These are phyloP conservation scores for Craniophora ligustri DNA, from an alignment of 2,888 invertebrate species.

Conservation along the genomic window DNA sequence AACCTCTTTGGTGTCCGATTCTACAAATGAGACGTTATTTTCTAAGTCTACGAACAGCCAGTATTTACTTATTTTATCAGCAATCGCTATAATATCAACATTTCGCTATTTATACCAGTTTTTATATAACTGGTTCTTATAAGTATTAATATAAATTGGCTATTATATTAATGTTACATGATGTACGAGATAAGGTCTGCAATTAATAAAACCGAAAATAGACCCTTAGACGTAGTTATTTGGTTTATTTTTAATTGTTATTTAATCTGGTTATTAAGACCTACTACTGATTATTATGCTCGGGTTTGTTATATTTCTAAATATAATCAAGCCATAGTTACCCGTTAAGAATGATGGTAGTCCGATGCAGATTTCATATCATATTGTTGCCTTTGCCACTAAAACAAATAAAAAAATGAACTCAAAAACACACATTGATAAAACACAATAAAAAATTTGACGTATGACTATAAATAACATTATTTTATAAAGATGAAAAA, in stretches of 20 bases:
- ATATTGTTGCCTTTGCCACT: too few species aligned
- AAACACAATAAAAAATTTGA: too few species aligned
- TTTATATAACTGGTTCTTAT: constrained; percentile 9
- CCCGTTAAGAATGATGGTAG: too few species aligned
- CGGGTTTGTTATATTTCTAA: too few species aligned
- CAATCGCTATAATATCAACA: constrained; percentile 9
- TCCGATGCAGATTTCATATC: too few species aligned
- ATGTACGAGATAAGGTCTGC: neutral
- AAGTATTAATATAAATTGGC: constrained; percentile 11
- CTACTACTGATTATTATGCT: too few species aligned
- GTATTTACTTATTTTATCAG: constrained; percentile 6
- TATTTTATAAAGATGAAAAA: neutral
- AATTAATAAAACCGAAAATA: neutral
- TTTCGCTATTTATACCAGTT: constrained; percentile 10
- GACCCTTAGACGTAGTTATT: neutral
- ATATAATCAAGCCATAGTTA: too few species aligned
- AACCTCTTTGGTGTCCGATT: constrained; percentile 6
- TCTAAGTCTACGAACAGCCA: neutral
- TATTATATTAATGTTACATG: constrained; percentile 1
- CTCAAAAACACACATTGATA: too few species aligned
- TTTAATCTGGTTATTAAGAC: too few species aligned
- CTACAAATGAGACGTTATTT: constrained; percentile 17
- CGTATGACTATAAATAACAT: neutral
- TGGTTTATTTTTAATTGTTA: too few species aligned
- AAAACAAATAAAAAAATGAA: too few species aligned